Conservation (phyloP, 2,888 invertebrate genomes). For the Erynnis tages region DNA sequence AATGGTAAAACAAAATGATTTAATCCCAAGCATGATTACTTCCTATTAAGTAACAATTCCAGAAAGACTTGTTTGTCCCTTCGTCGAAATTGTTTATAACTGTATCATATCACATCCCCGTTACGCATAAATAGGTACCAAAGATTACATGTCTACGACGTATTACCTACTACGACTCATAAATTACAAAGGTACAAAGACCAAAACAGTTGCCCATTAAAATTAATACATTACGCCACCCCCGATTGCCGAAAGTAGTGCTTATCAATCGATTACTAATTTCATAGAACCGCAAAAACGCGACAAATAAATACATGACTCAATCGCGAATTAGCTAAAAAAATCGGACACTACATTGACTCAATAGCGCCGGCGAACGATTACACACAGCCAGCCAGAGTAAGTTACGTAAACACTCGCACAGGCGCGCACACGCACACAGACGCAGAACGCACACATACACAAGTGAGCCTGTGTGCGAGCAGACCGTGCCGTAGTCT, state of each 20-base stretch:
- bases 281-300: slow-evolving; percentile 52
- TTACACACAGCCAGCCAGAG: slow-evolving; percentile 60
- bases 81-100: too few relatives aligned
- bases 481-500: slow-evolving; percentile 64
- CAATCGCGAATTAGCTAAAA: slow-evolving; percentile 73
- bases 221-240: slow-evolving; percentile 47
- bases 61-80: too few relatives aligned
- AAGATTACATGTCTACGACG: too few relatives aligned
- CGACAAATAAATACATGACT: slow-evolving; percentile 72
- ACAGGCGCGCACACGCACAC: slow-evolving; percentile 57
- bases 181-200: too few relatives aligned
- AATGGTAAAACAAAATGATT: too few relatives aligned
- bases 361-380: slow-evolving; percentile 67
- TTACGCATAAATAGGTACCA: too few relatives aligned
- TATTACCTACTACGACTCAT: too few relatives aligned
- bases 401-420: slow-evolving; percentile 77
- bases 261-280: slow-evolving; percentile 56
- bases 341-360: slow-evolving; percentile 72
- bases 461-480: slow-evolving; percentile 48
- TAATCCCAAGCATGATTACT: too few relatives aligned
- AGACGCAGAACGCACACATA: slow-evolving; percentile 33
- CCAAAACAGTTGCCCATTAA: slow-evolving; percentile 3
- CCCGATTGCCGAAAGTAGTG: slow-evolving; percentile 44
- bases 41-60: too few relatives aligned
- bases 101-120: too few relatives aligned